Evolutionary conservation across 2,113 vertebrate genomes (phyloP).

Genomic region (Etheostoma spectabile): DNA sequence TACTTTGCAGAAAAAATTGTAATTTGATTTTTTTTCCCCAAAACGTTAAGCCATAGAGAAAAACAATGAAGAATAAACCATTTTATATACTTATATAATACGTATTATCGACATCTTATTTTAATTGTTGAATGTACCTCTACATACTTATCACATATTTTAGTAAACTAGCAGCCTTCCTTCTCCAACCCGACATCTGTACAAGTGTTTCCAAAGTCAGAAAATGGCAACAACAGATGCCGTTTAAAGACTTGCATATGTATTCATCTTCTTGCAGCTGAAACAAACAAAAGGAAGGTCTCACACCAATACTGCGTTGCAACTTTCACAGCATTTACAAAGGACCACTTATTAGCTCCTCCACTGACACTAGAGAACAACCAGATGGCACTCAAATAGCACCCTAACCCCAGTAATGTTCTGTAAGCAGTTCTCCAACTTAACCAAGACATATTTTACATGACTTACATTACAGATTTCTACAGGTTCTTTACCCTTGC

Average conservation of each 20-base stretch:
- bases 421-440: not conserved
- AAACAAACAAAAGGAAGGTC: slow-evolving; percentile 7
- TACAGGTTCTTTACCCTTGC: not conserved
- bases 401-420: not conserved
- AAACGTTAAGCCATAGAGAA: too few relatives aligned
- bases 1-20: too few relatives aligned
- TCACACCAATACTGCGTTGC: not conserved
- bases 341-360: not conserved
- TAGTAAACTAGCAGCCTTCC: not conserved
- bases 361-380: not conserved
- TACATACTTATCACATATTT: not conserved
- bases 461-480: not conserved
- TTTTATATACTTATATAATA: too few relatives aligned
- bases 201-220: not conserved
- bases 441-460: slow-evolving; percentile 11
- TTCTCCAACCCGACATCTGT: not conserved
- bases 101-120: too few relatives aligned
- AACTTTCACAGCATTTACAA: not conserved
- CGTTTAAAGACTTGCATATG: not conserved
- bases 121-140: not conserved
- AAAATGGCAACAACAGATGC: not conserved
- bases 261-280: not conserved
- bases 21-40: too few relatives aligned
- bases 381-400: not conserved
- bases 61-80: too few relatives aligned